A percentile compares a stretch with the other conserved stretches of the same genome.
Conservation (phyloP, 2,797 vertebrate genomes). For the Coendou prehensilis region DNA sequence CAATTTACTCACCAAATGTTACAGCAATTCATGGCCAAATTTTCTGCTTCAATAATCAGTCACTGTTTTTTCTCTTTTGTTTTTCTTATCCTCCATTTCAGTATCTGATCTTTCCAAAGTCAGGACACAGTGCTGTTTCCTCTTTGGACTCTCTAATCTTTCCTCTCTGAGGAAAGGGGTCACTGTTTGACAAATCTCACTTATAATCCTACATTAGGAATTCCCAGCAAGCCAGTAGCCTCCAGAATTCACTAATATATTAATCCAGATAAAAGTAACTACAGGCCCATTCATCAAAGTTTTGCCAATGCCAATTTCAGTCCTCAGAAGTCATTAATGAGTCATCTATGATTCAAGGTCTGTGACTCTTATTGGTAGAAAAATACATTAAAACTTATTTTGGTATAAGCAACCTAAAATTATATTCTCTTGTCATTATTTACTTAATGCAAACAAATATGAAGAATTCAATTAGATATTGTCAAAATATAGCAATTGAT, state of each 20-base stretch:
- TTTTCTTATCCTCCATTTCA: not conserved
- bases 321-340: constrained; percentile 22
- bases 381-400: not conserved
- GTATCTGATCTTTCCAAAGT: not conserved
- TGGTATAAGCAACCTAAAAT: not conserved
- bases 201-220: not conserved
- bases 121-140: not conserved
- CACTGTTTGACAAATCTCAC: not conserved
- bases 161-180: not conserved
- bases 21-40: not conserved
- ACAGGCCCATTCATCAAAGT: not conserved
- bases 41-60: not conserved
- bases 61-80: not conserved
- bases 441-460: not conserved
- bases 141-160: not conserved
- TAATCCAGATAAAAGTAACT: not conserved
- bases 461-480: not conserved
- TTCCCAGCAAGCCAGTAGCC: not conserved
- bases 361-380: not conserved
- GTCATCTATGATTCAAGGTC: not conserved
- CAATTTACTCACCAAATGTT: not conserved
- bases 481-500: not conserved
- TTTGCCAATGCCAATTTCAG: not conserved
- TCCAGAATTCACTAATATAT: not conserved
- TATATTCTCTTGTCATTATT: not conserved